These are phyloP conservation scores for Chrysemys picta DNA, from an alignment of 2,113 vertebrate species.

Conservation along the genomic window DNA sequence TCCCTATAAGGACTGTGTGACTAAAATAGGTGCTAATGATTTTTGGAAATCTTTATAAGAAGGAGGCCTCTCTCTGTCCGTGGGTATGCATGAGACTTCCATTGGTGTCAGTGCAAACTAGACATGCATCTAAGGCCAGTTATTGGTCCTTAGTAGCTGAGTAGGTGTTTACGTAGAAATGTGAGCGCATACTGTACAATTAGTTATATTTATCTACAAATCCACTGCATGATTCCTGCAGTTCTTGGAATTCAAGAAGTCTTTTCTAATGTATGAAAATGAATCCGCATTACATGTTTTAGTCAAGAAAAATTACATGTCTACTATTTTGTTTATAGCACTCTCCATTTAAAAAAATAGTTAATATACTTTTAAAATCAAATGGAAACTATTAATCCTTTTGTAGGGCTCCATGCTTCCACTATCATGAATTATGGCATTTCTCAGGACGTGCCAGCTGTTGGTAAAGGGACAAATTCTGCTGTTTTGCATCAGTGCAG, in stretches of 20 bases:
- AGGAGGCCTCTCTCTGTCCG: background rate
- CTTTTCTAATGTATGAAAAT: background rate
- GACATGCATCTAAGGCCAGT: background rate
- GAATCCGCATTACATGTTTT: fast-evolving
- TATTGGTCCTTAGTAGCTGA: background rate
- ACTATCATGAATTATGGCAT: background rate
- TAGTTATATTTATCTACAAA: background rate
- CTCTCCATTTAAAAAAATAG: background rate
- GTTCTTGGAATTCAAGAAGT: background rate
- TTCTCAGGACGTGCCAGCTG: background rate
- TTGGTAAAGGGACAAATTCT: background rate
- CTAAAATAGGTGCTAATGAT: background rate
- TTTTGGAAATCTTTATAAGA: background rate
- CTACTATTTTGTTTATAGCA: background rate
- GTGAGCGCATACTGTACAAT: too few relatives aligned
- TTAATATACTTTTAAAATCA: background rate
- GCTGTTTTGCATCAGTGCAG: background rate
- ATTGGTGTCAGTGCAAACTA: background rate
- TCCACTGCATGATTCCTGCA: background rate
- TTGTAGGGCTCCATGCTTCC: background rate
- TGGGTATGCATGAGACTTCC: background rate
- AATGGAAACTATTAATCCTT: too few relatives aligned
- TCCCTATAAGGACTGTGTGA: background rate
- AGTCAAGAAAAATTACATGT: fast-evolving
- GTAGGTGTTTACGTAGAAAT: too few relatives aligned